phyloP scores from a whole-genome alignment of 2,888 invertebrate species.

The Cosmorhoe ocellata region DNA sequence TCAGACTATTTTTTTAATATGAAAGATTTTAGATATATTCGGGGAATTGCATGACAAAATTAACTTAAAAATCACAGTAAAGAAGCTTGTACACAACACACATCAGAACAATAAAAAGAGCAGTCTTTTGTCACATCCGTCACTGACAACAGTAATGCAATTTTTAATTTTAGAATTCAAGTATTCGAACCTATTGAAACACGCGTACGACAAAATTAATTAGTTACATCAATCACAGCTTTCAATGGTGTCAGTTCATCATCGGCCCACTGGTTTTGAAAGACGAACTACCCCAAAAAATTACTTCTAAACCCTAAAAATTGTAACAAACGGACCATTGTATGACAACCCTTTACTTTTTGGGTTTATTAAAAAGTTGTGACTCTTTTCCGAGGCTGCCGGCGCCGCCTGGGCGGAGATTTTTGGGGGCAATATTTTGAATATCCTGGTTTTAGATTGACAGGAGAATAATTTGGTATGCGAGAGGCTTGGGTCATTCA shows the following conservation, averaged over 20 bases:
- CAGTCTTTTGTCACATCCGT: slow-evolving; percentile 55
- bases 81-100: not conserved
- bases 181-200: slow-evolving; percentile 60
- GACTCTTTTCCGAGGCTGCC: slow-evolving; percentile 54
- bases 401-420: slow-evolving; percentile 62
- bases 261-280: slow-evolving; percentile 68
- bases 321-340: slow-evolving; percentile 74
- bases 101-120: slow-evolving; percentile 46
- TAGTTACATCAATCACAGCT: slow-evolving; percentile 78
- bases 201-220: slow-evolving; percentile 75
- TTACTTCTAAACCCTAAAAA: slow-evolving; percentile 31
- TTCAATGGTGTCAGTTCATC: slow-evolving; percentile 66
- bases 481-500: slow-evolving; percentile 17
- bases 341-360: slow-evolving; percentile 62
- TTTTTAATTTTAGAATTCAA: slow-evolving; percentile 66
- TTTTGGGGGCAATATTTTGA: slow-evolving; percentile 71
- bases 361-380: slow-evolving; percentile 40
- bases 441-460: slow-evolving; percentile 47
- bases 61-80: too few species aligned
- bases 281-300: slow-evolving; percentile 62
- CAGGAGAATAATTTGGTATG: slow-evolving; percentile 15
- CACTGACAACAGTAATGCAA: slow-evolving; percentile 52
- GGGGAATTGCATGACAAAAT: too few species aligned
- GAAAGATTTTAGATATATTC: too few species aligned
- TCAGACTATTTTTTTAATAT: too few species aligned